Evolutionary conservation across 2,113 vertebrate species (phyloP), one percentile per base, ranked within the genome.

Genomic region (Dasyornis broadbenti): DNA sequence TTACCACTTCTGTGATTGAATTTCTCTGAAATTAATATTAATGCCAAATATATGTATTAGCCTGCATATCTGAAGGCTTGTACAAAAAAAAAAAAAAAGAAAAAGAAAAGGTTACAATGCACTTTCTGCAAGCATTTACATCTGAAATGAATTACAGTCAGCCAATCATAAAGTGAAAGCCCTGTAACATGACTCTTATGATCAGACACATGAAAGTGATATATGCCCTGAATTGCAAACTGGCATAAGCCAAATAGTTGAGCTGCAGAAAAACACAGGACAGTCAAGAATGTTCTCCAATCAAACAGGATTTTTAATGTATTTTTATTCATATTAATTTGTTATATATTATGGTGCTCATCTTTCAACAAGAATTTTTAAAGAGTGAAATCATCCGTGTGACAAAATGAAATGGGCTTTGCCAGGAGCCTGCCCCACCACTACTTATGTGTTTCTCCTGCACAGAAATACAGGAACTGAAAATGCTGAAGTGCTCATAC

Each of bases 21-120:
- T 73, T 96, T 78, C 76, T 63, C n/a, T 63, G 53, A 73, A 86
- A 84, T 83, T 28, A 92, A 64, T 92, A 94, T 87, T 82, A 22
- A 75, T 76, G 24, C 9, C 63, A 71, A 91, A 71, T 76, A 27
- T 31, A 53, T 12, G 4, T 28, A 47, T 79, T 49, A 75, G 24
- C 33, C 19, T 92, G 19, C 23, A 50, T 27, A 80, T 72, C 33
- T 88, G 52, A 92, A 86, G 52, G 21, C 19, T 61, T 50, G 13
- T 47, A 37, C 0, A 3, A n/a, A 75, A 80, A 45, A 39, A 65
- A 45, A 49, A 49, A 49, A 47, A 47, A 37, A 53, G n/a, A n/a
- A n/a, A n/a, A n/a, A n/a, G n/a, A 19, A 65, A 39, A 4, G 14
- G 57, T 9, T 22, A 12, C 47, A 82, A 68, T 35, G 21, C 13